Base-by-base conservation (phyloP, 1,140 invertebrate genomes). In the Copidosoma floridanum region DNA sequence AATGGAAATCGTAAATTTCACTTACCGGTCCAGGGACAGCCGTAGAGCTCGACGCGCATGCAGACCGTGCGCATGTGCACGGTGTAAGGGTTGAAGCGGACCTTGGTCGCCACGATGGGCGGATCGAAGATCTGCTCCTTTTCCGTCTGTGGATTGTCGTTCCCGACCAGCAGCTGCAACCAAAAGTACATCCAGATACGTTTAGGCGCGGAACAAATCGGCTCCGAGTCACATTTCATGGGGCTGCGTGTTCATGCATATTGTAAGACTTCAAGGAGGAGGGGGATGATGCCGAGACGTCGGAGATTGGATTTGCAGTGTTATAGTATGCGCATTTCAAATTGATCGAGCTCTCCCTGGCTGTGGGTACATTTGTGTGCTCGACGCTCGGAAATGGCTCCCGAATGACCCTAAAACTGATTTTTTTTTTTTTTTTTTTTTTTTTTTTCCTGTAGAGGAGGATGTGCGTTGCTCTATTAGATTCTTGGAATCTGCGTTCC, bases 31-130 rank as follows among this genome's bases (percentile, higher is more conserved):
- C 91, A 93, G 40, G 83, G 84, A 74, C 92, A 95, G 57, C 93
- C 93, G 69, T 93, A 91, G 52, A 97, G 79, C 81, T 97, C 94
- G 8, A 94, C 90, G 65, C 93, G 80, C 87, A 96, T 88, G 78
- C 93, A 96, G 26, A 94, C 90, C 0, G 90, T 94, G 57, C 93
- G 81, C 26, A 91, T 88, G 73, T 93, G 89, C 38, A 87, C 85
- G 41, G 90, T 91, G 78, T 89, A 91, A 14, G 93, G 93, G 70
- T 93, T 88, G 76, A 97, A 91, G 43, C 94, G 86, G 43, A 97
- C 85, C 82, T 88, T 90, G 41, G 87, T 90, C 1, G 93, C 92
- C 29, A 95, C 83, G 65, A 95, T 89, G 8, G 93, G 90, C 5
- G 91, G 86, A 70, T 93, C 89, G 64, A 97, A 81, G 57, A 85